Base-by-base conservation (phyloP, 37 sponge, comb jelly and placozoan genomes). In the Aphrocallistes beatrix region DNA sequence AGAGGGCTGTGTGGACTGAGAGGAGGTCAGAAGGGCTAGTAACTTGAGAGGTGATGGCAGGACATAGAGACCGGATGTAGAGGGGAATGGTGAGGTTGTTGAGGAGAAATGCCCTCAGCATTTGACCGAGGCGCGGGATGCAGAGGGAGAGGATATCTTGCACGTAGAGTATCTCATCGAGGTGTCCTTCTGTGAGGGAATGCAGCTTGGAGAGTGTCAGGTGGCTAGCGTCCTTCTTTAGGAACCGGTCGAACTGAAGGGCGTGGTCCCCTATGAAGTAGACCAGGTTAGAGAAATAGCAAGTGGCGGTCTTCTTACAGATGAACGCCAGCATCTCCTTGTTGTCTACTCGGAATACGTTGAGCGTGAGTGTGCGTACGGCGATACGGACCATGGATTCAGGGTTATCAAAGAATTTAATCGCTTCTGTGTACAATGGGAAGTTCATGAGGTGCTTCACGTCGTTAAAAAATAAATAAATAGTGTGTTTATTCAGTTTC, bases 341-440 rank as follows among this genome's bases (percentile, higher is more conserved):
- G 37, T 94, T 91, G 38, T 91, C 88, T 75, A 96, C 97, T 91
- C 85, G 87, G 82, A 87, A 99, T 1, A 99, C 96, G 51, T 99
- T 99, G 48, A 99, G 94, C 45, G 99, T 96, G 50, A 99, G 86
- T 1, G 96, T 99, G 0, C 99, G 85, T 0, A 99, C 99, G 39
- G 99, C 99, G 51, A 95, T 96, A 0, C 99, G 89, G 16, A 99
- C 99, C 99, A 99, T 99, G 83, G 93, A 96, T 90, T 99, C 99
- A 34, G 51, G 81, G 84, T 99, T 96, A 60, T 92, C 91, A 85
- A 99, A 99, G 89, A 99, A 99, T 87, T 99, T 92, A 60, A 99
- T 92, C 6, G 99, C 96, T 85, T 99, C 99, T 19, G 96, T 96
- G 81, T 96, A 94, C n/a, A 99, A 88, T 45, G 99, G 99, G 87